Percentiles rank a stretch among this genome's conserved stretches.
phyloP scores from a whole-genome alignment of 2,888 invertebrate species.

The Glaucopsyche alexis region DNA sequence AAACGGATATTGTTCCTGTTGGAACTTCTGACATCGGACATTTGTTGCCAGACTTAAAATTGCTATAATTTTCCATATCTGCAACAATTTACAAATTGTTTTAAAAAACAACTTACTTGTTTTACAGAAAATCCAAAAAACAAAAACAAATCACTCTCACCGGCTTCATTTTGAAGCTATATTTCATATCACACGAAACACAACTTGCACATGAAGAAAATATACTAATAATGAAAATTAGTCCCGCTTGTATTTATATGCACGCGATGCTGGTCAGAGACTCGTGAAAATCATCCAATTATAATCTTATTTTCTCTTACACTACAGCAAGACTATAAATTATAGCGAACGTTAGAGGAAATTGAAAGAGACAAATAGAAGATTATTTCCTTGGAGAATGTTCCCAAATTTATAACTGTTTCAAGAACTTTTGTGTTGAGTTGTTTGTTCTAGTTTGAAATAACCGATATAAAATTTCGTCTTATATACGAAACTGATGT shows the following conservation, averaged over 20 bases:
- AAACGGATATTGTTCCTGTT: conserved; percentile 60
- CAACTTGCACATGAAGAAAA: conserved; percentile 68
- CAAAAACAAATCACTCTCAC: conserved; percentile 67
- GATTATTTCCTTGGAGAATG: neutral
- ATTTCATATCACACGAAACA: conserved; percentile 48
- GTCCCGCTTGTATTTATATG: conserved; percentile 79
- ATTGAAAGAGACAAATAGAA: neutral
- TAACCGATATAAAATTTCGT: conserved; percentile 3
- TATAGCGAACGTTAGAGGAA: conserved; percentile 2
- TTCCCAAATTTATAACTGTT: conserved; percentile 8
- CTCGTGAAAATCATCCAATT: conserved; percentile 69
- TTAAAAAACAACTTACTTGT: conserved; percentile 36
- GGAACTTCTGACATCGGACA: conserved; percentile 49
- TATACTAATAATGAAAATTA: conserved; percentile 77
- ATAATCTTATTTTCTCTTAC: conserved; percentile 63
- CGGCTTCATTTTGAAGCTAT: conserved; percentile 73
- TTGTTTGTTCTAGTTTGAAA: neutral
- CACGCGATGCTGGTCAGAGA: conserved; percentile 71
- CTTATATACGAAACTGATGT: neutral
- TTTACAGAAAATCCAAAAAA: conserved; percentile 35
- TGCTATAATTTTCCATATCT: conserved; percentile 60
- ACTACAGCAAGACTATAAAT: conserved; percentile 2
- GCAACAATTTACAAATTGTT: conserved; percentile 48
- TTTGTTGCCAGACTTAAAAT: conserved; percentile 49
- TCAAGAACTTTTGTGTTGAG: neutral